These are phyloP conservation scores for Xenopus borealis DNA, from an alignment of 2,113 vertebrate genomes.

Conservation along the genomic window DNA sequence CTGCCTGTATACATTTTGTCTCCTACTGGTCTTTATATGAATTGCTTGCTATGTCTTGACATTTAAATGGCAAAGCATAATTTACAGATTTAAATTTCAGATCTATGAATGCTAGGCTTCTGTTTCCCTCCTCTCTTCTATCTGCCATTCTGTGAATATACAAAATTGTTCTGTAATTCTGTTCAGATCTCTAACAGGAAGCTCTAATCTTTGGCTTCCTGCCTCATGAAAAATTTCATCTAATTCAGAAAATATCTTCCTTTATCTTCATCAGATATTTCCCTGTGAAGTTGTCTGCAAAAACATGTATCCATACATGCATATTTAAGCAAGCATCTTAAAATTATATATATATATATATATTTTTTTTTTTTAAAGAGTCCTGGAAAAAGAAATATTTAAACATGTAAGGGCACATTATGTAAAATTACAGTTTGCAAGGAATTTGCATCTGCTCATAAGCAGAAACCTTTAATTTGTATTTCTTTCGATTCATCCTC, in stretches of 20 bases:
- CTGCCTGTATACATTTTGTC: too few relatives aligned
- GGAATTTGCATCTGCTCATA: constrained; percentile 30
- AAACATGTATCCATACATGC: too few relatives aligned
- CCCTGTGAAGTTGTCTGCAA: background rate
- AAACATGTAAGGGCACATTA: constrained; percentile 27
- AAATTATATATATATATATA: background rate
- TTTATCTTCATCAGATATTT: constrained; percentile 32
- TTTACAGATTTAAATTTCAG: constrained; percentile 3
- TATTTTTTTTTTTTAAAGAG: background rate
- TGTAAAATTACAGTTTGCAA: constrained; percentile 24
- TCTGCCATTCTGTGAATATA: constrained; percentile 9
- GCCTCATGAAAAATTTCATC: constrained; percentile 7
- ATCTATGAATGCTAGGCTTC: constrained; percentile 1
- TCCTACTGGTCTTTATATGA: too few relatives aligned
- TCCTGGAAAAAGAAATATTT: background rate
- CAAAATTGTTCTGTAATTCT: constrained; percentile 29
- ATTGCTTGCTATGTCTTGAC: too few relatives aligned
- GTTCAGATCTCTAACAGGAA: constrained; percentile 33
- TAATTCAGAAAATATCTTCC: constrained; percentile 35
- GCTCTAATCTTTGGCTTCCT: constrained; percentile 37
- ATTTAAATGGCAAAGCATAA: too few relatives aligned
- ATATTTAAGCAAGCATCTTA: background rate
- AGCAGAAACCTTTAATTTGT: constrained; percentile 4
- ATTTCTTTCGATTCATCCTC: constrained; percentile 7
- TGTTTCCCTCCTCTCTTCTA: background rate